A percentile compares a stretch with the other conserved stretches of the same genome.
Evolutionary conservation across 2,113 vertebrate species (phyloP).

Genomic region (Ptyas mucosa): DNA sequence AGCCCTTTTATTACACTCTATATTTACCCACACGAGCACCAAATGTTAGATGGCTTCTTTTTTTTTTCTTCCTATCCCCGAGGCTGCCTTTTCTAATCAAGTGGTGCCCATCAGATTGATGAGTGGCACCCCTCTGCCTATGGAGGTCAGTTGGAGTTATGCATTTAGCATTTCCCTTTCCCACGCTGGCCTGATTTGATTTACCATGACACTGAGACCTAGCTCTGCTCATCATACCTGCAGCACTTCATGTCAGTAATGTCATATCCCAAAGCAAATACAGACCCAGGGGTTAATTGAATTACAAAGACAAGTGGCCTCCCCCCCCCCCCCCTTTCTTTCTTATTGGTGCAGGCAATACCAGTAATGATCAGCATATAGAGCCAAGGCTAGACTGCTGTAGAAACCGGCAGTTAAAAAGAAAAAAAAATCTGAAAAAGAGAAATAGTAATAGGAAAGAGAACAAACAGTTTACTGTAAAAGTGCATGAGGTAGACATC

Average conservation of each 20-base stretch:
- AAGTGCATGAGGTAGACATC: background rate
- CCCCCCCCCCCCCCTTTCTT: background rate
- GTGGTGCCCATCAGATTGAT: conserved; percentile 8
- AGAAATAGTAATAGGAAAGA: background rate
- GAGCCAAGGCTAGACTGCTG: background rate
- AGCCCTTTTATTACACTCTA: background rate
- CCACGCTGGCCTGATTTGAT: conserved; percentile 10
- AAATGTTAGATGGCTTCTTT: background rate
- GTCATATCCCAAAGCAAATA: conserved; percentile 27
- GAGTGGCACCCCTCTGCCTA: background rate
- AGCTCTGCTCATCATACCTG: conserved; percentile 22
- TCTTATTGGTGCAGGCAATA: background rate
- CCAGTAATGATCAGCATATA: background rate
- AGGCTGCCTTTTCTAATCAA: conserved; percentile 22
- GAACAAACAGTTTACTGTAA: background rate
- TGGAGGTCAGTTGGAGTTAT: conserved; percentile 5
- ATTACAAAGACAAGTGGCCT: conserved; percentile 21
- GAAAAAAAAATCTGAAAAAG: background rate
- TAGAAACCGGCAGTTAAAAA: background rate
- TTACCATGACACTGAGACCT: conserved; percentile 11
- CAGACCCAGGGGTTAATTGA: conserved; percentile 21
- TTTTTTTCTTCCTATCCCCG: background rate
- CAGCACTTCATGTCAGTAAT: conserved; percentile 18
- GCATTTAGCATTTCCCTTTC: conserved; percentile 12
- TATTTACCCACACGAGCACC: background rate